Percentiles rank a stretch among this genome's conserved stretches.
phyloP scores from a whole-genome alignment of 1,140 invertebrate species.

The Ctenoplectra terminalis region DNA sequence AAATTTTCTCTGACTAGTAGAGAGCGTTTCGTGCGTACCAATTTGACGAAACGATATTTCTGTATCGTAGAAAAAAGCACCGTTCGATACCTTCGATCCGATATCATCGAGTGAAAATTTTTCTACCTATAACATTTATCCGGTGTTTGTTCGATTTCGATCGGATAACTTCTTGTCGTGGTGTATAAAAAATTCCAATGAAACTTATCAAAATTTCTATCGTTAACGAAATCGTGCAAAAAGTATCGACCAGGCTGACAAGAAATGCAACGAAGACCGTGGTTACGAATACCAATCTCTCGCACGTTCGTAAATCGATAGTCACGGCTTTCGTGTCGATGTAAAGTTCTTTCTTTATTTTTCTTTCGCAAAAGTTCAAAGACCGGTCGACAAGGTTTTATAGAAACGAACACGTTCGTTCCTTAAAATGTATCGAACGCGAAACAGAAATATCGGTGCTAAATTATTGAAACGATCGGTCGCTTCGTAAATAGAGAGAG shows the following conservation, averaged over 20 bases:
- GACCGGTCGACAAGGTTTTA: neutral
- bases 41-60: neutral
- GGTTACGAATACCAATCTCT: neutral
- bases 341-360: neutral
- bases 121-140: neutral
- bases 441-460: neutral
- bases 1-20: neutral
- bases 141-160: neutral
- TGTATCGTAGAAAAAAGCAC: neutral
- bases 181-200: neutral
- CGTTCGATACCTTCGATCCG: neutral
- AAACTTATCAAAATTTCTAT: slow-evolving; percentile 15
- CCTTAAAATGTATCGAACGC: neutral
- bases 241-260: neutral
- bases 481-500: neutral
- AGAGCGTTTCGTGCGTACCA: neutral
- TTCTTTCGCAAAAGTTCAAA: slow-evolving; percentile 4
- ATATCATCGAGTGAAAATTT: neutral
- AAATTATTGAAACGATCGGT: neutral
- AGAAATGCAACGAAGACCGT: slow-evolving; percentile 1
- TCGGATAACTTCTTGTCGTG: neutral
- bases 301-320: neutral
- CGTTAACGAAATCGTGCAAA: neutral
- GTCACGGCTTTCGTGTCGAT: slow-evolving; percentile 6
- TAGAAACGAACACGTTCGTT: neutral